These are phyloP conservation scores for Deroptyus accipitrinus DNA, from an alignment of 2,113 vertebrate species.

Conservation along the genomic window DNA sequence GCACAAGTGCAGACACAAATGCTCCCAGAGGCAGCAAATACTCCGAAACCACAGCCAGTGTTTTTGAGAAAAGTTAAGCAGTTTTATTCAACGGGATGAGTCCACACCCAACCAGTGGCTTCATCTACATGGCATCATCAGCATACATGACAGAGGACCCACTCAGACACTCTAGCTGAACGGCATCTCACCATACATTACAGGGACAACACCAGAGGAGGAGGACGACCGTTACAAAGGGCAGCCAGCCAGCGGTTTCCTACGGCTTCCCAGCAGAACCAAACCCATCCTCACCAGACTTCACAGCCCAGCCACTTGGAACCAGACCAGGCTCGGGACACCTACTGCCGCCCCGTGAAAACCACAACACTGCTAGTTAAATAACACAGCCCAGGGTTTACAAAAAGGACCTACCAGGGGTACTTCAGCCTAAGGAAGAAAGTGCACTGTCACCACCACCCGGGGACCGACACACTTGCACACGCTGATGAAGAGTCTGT, in stretches of 20 bases:
- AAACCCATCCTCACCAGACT: neutral
- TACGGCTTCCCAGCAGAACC: conserved; percentile 3
- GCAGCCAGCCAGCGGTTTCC: conserved; percentile 61
- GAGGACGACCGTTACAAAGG: conserved; percentile 58
- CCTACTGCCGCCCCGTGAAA: conserved; percentile 54
- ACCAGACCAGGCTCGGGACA: conserved; percentile 64
- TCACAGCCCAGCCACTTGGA: conserved; percentile 51
- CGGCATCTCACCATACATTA: conserved; percentile 79
- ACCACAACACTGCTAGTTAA: conserved; percentile 66
- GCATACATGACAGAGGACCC: conserved; percentile 83
- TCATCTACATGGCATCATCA: conserved; percentile 80
- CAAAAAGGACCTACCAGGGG: conserved; percentile 38
- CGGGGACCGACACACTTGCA: neutral
- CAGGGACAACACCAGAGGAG: conserved; percentile 74
- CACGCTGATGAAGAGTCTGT: neutral
- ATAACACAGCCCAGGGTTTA: conserved; percentile 60
- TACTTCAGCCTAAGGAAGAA: conserved; percentile 56
- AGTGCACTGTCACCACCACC: conserved; percentile 47
- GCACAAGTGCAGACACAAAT: neutral
- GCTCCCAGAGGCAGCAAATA: neutral
- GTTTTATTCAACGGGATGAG: conserved; percentile 80
- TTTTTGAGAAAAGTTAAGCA: conserved; percentile 77
- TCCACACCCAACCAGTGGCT: conserved; percentile 86
- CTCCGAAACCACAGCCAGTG: conserved; percentile 1
- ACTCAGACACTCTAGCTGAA: conserved; percentile 85